phyloP scores from a whole-genome alignment of 2,113 vertebrate genomes.

The Triplophysa rosa region DNA sequence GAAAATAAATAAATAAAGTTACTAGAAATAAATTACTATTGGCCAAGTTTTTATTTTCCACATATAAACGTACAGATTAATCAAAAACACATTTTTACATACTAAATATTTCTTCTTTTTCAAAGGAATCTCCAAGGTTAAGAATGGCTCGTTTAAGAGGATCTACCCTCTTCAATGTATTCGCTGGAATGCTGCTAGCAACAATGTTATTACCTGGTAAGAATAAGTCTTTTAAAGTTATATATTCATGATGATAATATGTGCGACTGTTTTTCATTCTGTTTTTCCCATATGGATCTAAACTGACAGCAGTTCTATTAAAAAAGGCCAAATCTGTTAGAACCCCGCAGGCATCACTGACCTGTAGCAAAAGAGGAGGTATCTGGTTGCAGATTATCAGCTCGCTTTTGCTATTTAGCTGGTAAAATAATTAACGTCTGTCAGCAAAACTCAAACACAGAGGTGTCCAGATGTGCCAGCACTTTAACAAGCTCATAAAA shows the following conservation, averaged over 20 bases:
- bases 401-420: slow-evolving; percentile 51
- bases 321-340: neutral
- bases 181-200: slow-evolving; percentile 60
- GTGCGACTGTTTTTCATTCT: neutral
- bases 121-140: slow-evolving; percentile 49
- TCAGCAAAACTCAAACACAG: slow-evolving; percentile 63
- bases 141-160: slow-evolving; percentile 65
- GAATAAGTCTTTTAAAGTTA: slow-evolving; percentile 3
- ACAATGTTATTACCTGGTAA: slow-evolving; percentile 72
- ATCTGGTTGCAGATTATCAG: neutral
- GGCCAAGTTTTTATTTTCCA: too few relatives aligned
- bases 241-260: neutral
- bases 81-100: neutral
- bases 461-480: slow-evolving; percentile 69
- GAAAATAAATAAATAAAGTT: too few relatives aligned
- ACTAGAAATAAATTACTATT: too few relatives aligned
- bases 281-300: neutral
- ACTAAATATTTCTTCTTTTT: neutral
- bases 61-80: too few relatives aligned
- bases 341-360: neutral
- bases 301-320: neutral
- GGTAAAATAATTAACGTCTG: slow-evolving; percentile 66
- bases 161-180: slow-evolving; percentile 55
- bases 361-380: neutral
- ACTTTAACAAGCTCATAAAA: slow-evolving; percentile 66